Percentiles rank a stretch among this genome's conserved stretches.
Evolutionary conservation across 2,888 invertebrate species (phyloP).

Genomic region (Dichetophora obliterata): DNA sequence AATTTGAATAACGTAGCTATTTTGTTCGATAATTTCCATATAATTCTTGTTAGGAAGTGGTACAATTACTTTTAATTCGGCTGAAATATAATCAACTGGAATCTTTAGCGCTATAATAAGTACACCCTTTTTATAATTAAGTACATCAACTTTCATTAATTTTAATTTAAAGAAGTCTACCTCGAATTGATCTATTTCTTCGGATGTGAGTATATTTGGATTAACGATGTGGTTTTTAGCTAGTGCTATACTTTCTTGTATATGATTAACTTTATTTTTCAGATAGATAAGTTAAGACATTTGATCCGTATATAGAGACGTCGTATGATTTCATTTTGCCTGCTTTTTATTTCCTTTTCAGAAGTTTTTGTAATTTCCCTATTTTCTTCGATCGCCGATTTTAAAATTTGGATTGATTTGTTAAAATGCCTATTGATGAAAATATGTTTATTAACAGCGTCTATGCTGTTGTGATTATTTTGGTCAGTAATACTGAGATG

Average conservation of each 20-base stretch:
- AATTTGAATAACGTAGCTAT: too few relatives aligned
- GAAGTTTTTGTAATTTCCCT: conserved; percentile 19
- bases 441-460: too few relatives aligned
- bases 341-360: conserved; percentile 14
- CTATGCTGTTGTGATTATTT: conserved; percentile 7
- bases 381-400: conserved; percentile 28
- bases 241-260: too few relatives aligned
- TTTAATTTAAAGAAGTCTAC: conserved; percentile 24
- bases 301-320: too few relatives aligned
- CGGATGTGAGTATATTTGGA: too few relatives aligned
- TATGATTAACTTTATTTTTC: conserved; percentile 25
- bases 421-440: too few relatives aligned
- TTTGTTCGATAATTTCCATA: too few relatives aligned
- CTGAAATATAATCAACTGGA: conserved; percentile 17
- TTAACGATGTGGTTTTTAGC: too few relatives aligned
- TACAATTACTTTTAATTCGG: background rate
- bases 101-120: conserved; percentile 34
- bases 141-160: conserved; percentile 24
- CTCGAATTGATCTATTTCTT: too few relatives aligned
- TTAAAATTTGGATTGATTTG: too few relatives aligned
- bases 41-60: too few relatives aligned
- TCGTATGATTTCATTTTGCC: conserved; percentile 27
- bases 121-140: conserved; percentile 18
- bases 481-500: conserved; percentile 19
- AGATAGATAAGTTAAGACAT: background rate